Evolutionary conservation across 2,113 vertebrate genomes (phyloP).

Genomic region (Cheirogaleus medius): DNA sequence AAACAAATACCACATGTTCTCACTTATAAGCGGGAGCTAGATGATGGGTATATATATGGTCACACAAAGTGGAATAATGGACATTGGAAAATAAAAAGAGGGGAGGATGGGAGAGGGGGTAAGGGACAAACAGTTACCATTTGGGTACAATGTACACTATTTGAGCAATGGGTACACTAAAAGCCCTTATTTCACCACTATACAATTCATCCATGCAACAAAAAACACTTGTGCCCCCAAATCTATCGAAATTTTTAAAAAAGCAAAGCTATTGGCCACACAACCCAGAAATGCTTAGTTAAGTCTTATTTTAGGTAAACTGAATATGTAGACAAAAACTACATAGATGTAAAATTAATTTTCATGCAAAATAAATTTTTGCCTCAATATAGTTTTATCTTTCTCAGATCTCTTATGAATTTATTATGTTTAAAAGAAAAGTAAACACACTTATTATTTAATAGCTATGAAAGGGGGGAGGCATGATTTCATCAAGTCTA

Average conservation of each 20-base stretch:
- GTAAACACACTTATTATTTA: background rate
- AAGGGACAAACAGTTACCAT: too few species aligned
- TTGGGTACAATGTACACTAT: too few species aligned
- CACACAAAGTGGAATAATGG: too few species aligned
- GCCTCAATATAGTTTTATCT: background rate
- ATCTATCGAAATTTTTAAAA: background rate
- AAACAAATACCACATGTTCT: too few species aligned
- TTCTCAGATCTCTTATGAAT: background rate
- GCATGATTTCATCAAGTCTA: background rate
- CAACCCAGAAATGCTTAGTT: background rate
- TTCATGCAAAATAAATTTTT: slow-evolving; percentile 15
- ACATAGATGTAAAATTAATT: background rate
- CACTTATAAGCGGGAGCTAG: too few species aligned
- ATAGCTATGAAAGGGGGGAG: background rate
- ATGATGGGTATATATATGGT: too few species aligned
- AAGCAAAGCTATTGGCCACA: background rate
- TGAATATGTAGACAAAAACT: background rate
- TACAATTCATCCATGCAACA: too few species aligned
- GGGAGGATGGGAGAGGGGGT: too few species aligned
- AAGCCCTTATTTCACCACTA: too few species aligned
- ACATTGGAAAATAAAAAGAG: too few species aligned
- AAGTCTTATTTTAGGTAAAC: background rate
- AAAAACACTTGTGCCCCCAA: too few species aligned
- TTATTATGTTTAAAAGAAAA: background rate
- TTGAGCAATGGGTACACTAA: too few species aligned